Base-by-base conservation (phyloP, 2,888 invertebrate species). In the Andrena praecox region DNA sequence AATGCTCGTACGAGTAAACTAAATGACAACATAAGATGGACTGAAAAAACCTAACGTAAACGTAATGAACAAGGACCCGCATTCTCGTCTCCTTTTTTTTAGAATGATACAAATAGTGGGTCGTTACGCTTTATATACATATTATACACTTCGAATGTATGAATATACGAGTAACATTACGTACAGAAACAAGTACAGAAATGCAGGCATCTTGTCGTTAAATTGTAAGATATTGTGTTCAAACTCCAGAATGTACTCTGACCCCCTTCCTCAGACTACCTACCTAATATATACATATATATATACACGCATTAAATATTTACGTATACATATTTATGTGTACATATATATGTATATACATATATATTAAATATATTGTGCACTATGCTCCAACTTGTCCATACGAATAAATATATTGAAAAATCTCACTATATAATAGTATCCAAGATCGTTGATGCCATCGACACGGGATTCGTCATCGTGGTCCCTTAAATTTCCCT, bases 211-310 rank as follows among this genome's bases (percentile, higher is more conserved):
- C 91, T 92, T 91, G 92, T 92, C 92, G 92, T 93, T 93, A 92
- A 92, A 92, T 91, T 93, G 92, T 93, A 93, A 92, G 92, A 93
- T 93, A 92, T 91, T 92, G 92, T 93, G 92, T 93, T 92, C 91
- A 93, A 91, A 91, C 89, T 92, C 90, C 92, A 92, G 92, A 92
- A 92, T 92, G 92, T 93, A 93, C 91, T 93, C 92, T 92, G 92
- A 92, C 88, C 90, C 89, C 90, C 91, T 87, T 89, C 85, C 88
- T 86, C 85, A 80, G 86, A 88, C 89, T 88, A 89, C 80, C 89
- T 91, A 91, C 56, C n/a, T 20, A 52, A 52, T 20, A 56, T 56
- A 56, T 24, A 27, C 24, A 56, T 56, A 56, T 56, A 56, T 56
- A 56, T 20, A 56, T 56, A 56, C 24, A 56, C 24, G 24, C 24